These are phyloP conservation scores for Gambelia wislizenii DNA, from an alignment of 2,797 vertebrate species.

Conservation along the genomic window DNA sequence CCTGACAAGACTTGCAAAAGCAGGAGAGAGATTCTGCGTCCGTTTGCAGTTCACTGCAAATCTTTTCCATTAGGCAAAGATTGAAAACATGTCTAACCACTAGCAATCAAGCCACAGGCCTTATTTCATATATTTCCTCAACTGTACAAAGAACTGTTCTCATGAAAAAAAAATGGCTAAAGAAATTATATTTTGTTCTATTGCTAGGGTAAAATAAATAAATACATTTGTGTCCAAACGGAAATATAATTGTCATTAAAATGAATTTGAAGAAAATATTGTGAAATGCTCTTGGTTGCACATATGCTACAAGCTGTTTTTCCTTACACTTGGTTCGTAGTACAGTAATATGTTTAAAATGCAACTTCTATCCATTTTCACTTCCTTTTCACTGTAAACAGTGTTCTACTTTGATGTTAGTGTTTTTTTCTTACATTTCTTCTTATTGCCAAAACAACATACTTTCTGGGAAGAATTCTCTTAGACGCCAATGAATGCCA, in stretches of 20 bases:
- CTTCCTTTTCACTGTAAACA: constrained; percentile 86
- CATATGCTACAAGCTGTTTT: constrained; percentile 89
- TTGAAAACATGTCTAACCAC: constrained; percentile 95
- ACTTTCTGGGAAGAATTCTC: constrained; percentile 79
- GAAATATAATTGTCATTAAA: constrained; percentile 92
- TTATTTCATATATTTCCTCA: constrained; percentile 98
- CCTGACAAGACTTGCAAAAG: constrained; percentile 90
- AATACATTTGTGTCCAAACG: constrained; percentile 88
- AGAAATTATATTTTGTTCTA: constrained; percentile 99
- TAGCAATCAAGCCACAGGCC: constrained; percentile 99
- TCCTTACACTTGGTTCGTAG: constrained; percentile 90
- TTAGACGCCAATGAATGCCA: constrained; percentile 82
- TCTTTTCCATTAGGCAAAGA: constrained; percentile 90
- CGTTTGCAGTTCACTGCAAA: constrained; percentile 85
- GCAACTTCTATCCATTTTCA: constrained; percentile 84
- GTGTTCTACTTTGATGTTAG: constrained; percentile 87
- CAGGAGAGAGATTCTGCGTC: constrained; percentile 89
- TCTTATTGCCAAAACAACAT: constrained; percentile 87
- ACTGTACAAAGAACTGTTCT: constrained; percentile 97
- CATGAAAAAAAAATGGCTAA: constrained; percentile 95
- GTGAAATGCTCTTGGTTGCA: constrained; percentile 92
- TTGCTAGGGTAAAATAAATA: constrained; percentile 94
- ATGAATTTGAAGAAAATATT: constrained; percentile 91
- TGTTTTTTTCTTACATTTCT: constrained; percentile 85
- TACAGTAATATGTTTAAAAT: constrained; percentile 83